Conservation (phyloP, 2,113 vertebrate species). For the Phrynosoma blainvillii region DNA sequence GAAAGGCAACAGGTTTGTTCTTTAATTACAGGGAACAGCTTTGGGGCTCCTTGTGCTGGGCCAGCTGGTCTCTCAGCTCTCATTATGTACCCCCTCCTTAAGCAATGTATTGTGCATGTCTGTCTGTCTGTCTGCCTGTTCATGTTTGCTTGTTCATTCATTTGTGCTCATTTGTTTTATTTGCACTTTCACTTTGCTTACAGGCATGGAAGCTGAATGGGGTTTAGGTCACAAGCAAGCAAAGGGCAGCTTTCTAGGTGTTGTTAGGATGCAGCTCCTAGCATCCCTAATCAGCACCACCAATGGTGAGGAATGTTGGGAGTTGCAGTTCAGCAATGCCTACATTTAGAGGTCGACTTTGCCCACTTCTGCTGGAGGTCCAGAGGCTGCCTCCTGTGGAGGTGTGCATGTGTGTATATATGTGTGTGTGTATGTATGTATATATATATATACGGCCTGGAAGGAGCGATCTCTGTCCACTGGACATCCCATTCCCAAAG, state of each 20-base stretch:
- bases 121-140: background rate
- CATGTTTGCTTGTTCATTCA: background rate
- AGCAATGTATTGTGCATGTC: background rate
- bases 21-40: constrained; percentile 35
- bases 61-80: background rate
- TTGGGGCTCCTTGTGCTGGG: background rate
- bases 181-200: background rate
- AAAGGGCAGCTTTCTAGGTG: no score
- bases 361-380: background rate
- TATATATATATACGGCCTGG: no score
- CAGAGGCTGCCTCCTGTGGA: no score
- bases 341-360: background rate
- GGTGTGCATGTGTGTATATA: no score
- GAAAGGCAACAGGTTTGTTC: constrained; percentile 20
- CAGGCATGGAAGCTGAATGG: background rate
- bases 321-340: background rate
- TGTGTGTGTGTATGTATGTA: no score
- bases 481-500: no score
- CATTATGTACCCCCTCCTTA: background rate
- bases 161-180: background rate
- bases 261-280: no score
- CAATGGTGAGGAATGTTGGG: no score
- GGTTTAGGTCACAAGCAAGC: background rate
- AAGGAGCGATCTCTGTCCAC: no score
- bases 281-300: no score